Percentiles rank a stretch among this genome's conserved stretches.
Evolutionary conservation across 2,888 invertebrate genomes (phyloP).

Genomic region (Saturnia pavonia): DNA sequence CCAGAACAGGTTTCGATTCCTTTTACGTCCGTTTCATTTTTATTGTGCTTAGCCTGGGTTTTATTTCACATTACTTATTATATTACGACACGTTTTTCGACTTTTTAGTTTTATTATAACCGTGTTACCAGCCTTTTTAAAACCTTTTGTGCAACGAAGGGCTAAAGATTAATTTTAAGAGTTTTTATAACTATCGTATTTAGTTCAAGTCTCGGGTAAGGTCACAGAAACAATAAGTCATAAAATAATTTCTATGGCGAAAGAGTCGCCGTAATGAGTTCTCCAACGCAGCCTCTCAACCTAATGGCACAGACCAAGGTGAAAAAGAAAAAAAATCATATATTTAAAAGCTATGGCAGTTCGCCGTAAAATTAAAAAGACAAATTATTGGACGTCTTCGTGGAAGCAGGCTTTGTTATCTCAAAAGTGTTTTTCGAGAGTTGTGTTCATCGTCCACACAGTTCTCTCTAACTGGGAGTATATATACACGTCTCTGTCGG

Average conservation of each 20-base stretch:
- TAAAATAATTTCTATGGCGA: conserved; percentile 70
- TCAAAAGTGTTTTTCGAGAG: conserved; percentile 81
- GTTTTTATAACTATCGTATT: conserved; percentile 37
- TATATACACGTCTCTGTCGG: conserved; percentile 65
- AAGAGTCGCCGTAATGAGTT: conserved; percentile 67
- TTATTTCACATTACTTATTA: conserved; percentile 71
- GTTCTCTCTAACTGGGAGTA: conserved; percentile 53
- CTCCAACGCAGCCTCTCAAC: conserved; percentile 65
- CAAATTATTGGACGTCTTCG: conserved; percentile 82
- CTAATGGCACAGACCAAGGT: conserved; percentile 73
- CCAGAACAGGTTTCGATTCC: conserved; percentile 72
- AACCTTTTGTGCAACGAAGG: conserved; percentile 12
- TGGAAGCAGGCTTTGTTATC: conserved; percentile 81
- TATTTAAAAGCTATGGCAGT: conserved; percentile 78
- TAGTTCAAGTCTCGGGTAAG: conserved; percentile 46
- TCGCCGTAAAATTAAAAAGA: conserved; percentile 81
- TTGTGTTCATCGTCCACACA: conserved; percentile 70
- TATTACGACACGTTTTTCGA: conserved; percentile 65
- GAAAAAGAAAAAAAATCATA: conserved; percentile 67
- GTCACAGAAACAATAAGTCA: conserved; percentile 73
- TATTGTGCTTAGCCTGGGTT: conserved; percentile 69
- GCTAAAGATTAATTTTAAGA: conserved; percentile 15
- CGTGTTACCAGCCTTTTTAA: conserved; percentile 18
- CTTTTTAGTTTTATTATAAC: conserved; percentile 37
- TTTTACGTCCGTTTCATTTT: conserved; percentile 70